Base-by-base conservation (phyloP, 2,888 invertebrate genomes). In the Acrobasis repandana region DNA sequence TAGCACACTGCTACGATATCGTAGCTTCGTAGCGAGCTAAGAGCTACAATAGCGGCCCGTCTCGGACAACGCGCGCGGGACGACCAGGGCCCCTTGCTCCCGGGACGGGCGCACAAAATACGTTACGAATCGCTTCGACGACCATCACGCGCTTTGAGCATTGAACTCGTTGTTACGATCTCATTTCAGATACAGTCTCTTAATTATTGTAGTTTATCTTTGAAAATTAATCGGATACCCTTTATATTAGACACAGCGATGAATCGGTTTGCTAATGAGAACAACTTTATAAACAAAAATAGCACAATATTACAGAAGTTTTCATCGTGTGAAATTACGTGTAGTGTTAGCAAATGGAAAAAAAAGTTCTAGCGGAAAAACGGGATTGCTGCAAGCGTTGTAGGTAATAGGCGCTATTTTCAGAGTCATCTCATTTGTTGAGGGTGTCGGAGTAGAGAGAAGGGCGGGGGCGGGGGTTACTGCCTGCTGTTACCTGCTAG, bases 371-470 rank as follows among this genome's bases (percentile, higher is more conserved):
- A 11, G 43, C 15, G 16, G 15, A 36, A 51, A 48, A 2, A 48
- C 33, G n/a, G 34, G 34, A 52, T 52, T 34, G 11, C 33, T 14
- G 14, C 11, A 36, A 43, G 43, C 20, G 5, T 10, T 20, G 20
- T 11, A 10, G 15, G 48, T 20, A 49, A 49, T 49, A 18, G 34
- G 34, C 6, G 34, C n/a, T 52, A 34, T 52, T 52, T 52, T 20
- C 34, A 34, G 33, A 52, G 34, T 52, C 51, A 52, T 52, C 51
- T 52, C 34, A 52, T 52, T 52, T 52, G 51, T 9, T 34, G 51
- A 16, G 15, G 9, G 34, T 9, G 15, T 8, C 14, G 34, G 34
- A 15, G 15, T 10, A 0, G n/a, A 15, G 15, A 34, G 15, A 15
- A 9, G 34, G n/a, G 50, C 20, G 50, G n/a, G 34, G n/a, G 50